A percentile compares a stretch with the other conserved stretches of the same genome.
Evolutionary conservation across 1,140 invertebrate genomes (phyloP).

Genomic region (Vollenhovia emeryi): DNA sequence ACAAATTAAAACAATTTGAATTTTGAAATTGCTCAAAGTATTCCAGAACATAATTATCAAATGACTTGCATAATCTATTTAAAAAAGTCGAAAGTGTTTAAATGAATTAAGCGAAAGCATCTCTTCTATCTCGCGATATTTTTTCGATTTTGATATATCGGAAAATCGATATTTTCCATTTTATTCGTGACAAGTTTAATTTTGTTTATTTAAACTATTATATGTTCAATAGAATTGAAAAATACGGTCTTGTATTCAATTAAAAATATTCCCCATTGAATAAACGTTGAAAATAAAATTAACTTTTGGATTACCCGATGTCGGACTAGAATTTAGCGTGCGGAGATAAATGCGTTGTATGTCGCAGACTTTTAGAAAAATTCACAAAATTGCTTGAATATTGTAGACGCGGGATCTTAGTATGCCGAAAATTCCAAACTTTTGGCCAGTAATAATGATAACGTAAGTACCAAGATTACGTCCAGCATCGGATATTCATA

Average conservation of each 20-base stretch:
- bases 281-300: not conserved
- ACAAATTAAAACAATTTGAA: not conserved
- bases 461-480: not conserved
- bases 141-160: not conserved
- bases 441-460: not conserved
- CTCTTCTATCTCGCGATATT: not conserved
- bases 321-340: not conserved
- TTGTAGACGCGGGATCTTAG: not conserved
- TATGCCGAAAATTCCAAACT: constrained; percentile 4
- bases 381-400: not conserved
- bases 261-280: not conserved
- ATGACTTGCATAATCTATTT: not conserved
- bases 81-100: not conserved
- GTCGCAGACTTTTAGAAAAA: not conserved
- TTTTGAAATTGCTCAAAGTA: not conserved
- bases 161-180: not conserved
- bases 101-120: not conserved
- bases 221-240: not conserved
- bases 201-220: not conserved
- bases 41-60: not conserved
- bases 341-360: not conserved
- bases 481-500: constrained; percentile 7
- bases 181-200: not conserved
- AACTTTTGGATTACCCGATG: not conserved
- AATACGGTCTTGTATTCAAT: not conserved